These are phyloP conservation scores for Phoxinus phoxinus DNA, from an alignment of 2,113 vertebrate species.

Conservation along the genomic window DNA sequence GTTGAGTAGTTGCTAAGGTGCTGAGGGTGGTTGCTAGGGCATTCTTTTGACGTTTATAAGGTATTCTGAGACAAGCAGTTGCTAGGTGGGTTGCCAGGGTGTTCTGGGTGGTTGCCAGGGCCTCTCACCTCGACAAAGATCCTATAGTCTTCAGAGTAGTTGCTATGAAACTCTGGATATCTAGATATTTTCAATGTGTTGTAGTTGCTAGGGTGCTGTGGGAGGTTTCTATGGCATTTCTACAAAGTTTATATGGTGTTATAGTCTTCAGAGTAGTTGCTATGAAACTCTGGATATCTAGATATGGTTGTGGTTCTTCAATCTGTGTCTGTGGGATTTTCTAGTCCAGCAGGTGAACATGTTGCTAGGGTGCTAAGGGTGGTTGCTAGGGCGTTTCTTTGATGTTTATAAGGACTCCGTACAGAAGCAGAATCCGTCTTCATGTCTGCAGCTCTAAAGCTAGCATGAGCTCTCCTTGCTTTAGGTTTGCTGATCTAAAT, in stretches of 20 bases:
- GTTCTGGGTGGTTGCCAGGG: not conserved
- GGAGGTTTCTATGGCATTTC: too few relatives aligned
- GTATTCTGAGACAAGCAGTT: not conserved
- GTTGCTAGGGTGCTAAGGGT: too few relatives aligned
- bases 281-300: not conserved
- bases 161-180: not conserved
- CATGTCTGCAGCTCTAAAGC: not conserved
- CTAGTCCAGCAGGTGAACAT: not conserved
- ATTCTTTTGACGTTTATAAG: not conserved
- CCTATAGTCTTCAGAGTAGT: not conserved
- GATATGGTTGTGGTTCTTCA: not conserved
- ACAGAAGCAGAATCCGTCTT: too few relatives aligned
- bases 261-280: not conserved
- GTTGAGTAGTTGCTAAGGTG: not conserved
- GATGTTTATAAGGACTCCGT: too few relatives aligned
- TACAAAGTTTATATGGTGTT: too few relatives aligned
- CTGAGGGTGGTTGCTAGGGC: not conserved
- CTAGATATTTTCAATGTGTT: not conserved
- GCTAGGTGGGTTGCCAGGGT: not conserved
- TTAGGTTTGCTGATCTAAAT: not conserved
- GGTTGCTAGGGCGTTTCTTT: not conserved
- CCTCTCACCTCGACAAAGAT: not conserved
- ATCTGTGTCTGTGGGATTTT: not conserved
- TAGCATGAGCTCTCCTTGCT: not conserved
- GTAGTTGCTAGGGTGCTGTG: too few relatives aligned